Conservation (phyloP, 2,797 vertebrate genomes). For the Denticeps clupeoides region DNA sequence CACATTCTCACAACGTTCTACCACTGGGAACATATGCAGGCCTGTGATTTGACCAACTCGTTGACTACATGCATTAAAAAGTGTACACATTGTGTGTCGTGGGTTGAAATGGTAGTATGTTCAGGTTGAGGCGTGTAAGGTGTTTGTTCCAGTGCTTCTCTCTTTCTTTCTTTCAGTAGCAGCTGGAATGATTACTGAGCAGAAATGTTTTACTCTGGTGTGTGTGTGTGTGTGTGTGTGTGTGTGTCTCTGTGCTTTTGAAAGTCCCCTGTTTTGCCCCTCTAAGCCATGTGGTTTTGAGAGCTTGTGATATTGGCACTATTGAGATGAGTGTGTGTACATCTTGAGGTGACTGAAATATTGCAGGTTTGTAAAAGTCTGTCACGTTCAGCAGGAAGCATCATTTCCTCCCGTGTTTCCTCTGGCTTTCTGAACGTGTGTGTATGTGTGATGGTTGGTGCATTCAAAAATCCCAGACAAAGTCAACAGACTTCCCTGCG, state of each 20-base stretch:
- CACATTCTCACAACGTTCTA: too few species aligned
- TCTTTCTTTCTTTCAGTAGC: too few species aligned
- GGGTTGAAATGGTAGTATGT: too few species aligned
- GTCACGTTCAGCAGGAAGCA: constrained; percentile 20
- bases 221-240: not conserved
- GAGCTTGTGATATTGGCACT: constrained; percentile 16
- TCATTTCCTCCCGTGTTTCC: constrained; percentile 19
- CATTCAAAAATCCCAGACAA: too few species aligned
- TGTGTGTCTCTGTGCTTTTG: constrained; percentile 1
- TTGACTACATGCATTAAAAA: too few species aligned
- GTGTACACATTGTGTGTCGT: too few species aligned
- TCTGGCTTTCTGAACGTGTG: not conserved
- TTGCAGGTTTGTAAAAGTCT: constrained; percentile 25
- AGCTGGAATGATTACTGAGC: too few species aligned
- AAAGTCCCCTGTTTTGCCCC: constrained; percentile 22
- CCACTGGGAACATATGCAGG: too few species aligned
- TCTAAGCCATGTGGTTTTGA: constrained; percentile 3
- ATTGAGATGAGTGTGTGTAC: constrained; percentile 19
- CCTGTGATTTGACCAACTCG: too few species aligned
- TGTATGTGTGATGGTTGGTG: not conserved
- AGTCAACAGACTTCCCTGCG: too few species aligned
- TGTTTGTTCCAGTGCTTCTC: too few species aligned
- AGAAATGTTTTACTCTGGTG: not conserved
- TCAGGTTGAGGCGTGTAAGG: too few species aligned
- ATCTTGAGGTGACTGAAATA: not conserved